These are phyloP conservation scores for Tupaia tana DNA, from an alignment of 2,113 vertebrate species.

Conservation along the genomic window DNA sequence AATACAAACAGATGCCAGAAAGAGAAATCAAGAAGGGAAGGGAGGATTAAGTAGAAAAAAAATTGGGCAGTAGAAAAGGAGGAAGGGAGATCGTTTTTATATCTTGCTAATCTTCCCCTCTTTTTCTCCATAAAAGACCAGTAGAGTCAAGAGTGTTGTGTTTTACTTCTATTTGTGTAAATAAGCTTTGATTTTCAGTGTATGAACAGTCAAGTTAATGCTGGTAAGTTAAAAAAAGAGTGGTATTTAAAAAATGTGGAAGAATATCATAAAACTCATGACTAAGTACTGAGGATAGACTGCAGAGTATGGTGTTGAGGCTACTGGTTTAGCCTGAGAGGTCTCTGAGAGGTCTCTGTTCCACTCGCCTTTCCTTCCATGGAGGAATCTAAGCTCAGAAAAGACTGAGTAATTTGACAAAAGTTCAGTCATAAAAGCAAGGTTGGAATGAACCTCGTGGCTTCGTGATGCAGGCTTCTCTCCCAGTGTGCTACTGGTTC, in stretches of 20 bases:
- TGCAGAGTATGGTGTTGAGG: background rate
- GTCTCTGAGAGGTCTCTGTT: background rate
- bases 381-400: background rate
- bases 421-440: background rate
- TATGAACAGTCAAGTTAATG: background rate
- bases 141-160: background rate
- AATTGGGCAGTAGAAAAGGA: accelerated
- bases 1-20: background rate
- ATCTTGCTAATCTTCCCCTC: background rate
- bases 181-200: background rate
- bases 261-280: background rate
- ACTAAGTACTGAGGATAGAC: background rate
- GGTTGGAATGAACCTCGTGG: background rate
- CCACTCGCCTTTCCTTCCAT: background rate
- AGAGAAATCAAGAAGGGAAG: no score
- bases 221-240: background rate
- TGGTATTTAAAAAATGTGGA: background rate
- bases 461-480: background rate
- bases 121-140: background rate
- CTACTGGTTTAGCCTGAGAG: background rate
- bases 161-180: background rate
- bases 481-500: background rate
- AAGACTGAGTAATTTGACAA: background rate
- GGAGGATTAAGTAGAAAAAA: background rate
- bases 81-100: background rate